A percentile compares a stretch with the other conserved stretches of the same genome.
These are phyloP conservation scores for Diachasma alloeum DNA, from an alignment of 1,140 invertebrate species.

Conservation along the genomic window DNA sequence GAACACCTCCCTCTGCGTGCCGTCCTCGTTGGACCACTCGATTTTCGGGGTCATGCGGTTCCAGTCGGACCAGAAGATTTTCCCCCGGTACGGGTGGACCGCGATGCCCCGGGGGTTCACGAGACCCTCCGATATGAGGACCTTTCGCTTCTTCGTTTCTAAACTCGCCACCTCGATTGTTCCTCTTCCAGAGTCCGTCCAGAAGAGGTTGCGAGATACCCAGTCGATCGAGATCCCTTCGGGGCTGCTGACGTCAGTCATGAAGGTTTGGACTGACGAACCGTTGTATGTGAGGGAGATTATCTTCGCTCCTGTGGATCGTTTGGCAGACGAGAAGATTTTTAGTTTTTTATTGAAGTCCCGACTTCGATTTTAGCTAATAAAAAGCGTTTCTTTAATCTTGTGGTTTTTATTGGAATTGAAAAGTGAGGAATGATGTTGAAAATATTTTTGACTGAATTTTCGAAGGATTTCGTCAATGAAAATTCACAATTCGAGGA, in stretches of 20 bases:
- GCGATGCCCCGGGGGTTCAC: conserved; percentile 94
- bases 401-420: too few relatives aligned
- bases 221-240: conserved; percentile 96
- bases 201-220: conserved; percentile 91
- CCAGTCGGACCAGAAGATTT: conserved; percentile 99
- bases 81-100: conserved; percentile 90
- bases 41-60: conserved; percentile 90
- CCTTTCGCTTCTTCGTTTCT: conserved; percentile 78
- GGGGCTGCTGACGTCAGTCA: conserved; percentile 80
- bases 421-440: too few relatives aligned
- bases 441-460: too few relatives aligned
- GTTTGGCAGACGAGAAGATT: background rate
- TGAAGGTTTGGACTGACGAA: conserved; percentile 47
- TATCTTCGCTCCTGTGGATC: conserved; percentile 51
- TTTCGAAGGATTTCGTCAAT: background rate
- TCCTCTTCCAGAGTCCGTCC: conserved; percentile 92
- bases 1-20: conserved; percentile 78
- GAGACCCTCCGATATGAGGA: conserved; percentile 80
- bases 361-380: too few relatives aligned
- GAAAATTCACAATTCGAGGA: too few relatives aligned
- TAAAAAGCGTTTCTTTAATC: too few relatives aligned
- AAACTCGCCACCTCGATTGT: conserved; percentile 91
- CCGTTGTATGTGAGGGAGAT: conserved; percentile 55
- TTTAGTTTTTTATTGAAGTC: too few relatives aligned
- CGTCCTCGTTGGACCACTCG: conserved; percentile 94